Conservation (phyloP, 2,888 invertebrate genomes). For the Isoperla grammatica region DNA sequence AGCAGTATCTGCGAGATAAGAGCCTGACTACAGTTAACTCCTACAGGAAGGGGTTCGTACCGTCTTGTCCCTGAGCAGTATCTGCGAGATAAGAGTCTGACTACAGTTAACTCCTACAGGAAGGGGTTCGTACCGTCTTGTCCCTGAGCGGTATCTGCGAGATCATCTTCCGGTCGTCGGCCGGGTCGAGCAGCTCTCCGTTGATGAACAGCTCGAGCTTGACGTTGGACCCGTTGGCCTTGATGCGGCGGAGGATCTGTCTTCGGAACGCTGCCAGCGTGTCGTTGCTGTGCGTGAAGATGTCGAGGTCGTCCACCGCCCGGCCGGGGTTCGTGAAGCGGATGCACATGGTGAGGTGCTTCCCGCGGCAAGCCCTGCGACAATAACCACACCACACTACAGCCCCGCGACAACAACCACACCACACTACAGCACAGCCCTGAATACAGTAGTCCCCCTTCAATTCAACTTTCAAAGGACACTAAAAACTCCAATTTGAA, state of each 20-base stretch:
- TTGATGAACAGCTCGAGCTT: slow-evolving; percentile 88
- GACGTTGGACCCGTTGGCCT: slow-evolving; percentile 60
- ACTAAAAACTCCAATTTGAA: too few relatives aligned
- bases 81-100: too few relatives aligned
- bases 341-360: slow-evolving; percentile 80
- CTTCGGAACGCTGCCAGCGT: slow-evolving; percentile 81
- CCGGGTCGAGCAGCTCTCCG: slow-evolving; percentile 79
- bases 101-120: too few relatives aligned
- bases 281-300: slow-evolving; percentile 91
- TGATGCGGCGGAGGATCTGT: slow-evolving; percentile 62
- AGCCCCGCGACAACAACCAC: too few relatives aligned
- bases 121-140: slow-evolving; percentile 80
- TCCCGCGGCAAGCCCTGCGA: slow-evolving; percentile 79
- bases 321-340: slow-evolving; percentile 83
- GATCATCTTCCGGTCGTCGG: slow-evolving; percentile 80
- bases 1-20: too few relatives aligned
- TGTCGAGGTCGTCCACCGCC: slow-evolving; percentile 79
- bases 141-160: slow-evolving; percentile 80
- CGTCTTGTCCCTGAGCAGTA: too few relatives aligned
- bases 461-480: too few relatives aligned
- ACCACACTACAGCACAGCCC: too few relatives aligned
- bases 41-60: too few relatives aligned
- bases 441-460: too few relatives aligned
- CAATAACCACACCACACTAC: too few relatives aligned
- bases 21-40: too few relatives aligned